Conservation (phyloP, 2,113 vertebrate genomes). For the Upupa epops region DNA sequence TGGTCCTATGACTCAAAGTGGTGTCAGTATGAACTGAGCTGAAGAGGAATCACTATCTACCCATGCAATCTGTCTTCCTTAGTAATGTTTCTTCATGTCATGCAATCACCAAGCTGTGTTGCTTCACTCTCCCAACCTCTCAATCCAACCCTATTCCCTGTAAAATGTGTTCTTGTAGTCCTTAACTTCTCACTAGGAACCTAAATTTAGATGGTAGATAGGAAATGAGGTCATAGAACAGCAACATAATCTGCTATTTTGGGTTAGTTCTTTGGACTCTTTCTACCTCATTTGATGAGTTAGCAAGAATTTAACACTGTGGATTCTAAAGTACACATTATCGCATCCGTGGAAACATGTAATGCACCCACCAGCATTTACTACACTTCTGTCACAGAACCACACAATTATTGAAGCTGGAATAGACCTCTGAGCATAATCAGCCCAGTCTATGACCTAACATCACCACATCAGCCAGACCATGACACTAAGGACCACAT, state of each 20-base stretch:
- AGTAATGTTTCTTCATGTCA: background rate
- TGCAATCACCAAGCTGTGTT: fast-evolving
- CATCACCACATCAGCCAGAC: too few relatives aligned
- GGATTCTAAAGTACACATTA: background rate
- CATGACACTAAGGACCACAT: too few relatives aligned
- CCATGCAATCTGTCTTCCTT: fast-evolving
- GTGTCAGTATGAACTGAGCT: background rate
- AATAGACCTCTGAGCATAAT: too few relatives aligned
- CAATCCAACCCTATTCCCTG: background rate
- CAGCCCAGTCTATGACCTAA: too few relatives aligned
- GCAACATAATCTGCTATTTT: background rate
- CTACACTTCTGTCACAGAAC: too few relatives aligned
- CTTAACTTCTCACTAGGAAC: background rate
- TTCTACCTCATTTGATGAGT: background rate
- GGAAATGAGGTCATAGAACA: background rate
- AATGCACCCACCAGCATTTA: background rate
- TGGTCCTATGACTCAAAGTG: background rate
- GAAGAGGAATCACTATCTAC: background rate
- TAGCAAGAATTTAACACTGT: background rate
- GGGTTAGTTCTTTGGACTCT: background rate
- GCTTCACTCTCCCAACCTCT: background rate
- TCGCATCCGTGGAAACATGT: background rate
- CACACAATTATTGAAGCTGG: too few relatives aligned
- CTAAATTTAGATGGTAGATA: background rate
- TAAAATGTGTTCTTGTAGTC: background rate